These are phyloP conservation scores for Himalopsyche phryganea DNA, from an alignment of 1,140 invertebrate genomes.

Conservation along the genomic window DNA sequence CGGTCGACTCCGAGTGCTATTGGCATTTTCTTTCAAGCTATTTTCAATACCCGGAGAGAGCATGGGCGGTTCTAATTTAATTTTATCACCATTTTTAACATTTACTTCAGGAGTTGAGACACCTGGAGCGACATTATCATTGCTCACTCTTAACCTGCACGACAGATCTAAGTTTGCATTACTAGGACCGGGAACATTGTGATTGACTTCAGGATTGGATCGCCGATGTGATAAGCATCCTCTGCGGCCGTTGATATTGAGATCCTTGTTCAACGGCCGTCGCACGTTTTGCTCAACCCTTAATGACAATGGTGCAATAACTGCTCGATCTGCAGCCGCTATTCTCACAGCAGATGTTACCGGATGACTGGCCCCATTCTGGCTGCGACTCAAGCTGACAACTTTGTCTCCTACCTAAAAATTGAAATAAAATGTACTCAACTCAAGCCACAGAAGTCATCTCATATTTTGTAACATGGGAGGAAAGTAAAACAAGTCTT, in stretches of 20 bases:
- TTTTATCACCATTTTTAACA: background rate
- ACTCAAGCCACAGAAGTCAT: no score
- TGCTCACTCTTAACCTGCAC: conserved; percentile 18
- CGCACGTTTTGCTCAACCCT: conserved; percentile 47
- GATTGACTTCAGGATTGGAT: conserved; percentile 32
- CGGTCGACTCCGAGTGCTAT: conserved; percentile 1
- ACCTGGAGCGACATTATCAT: conserved; percentile 7
- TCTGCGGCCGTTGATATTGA: conserved; percentile 69
- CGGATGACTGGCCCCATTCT: conserved; percentile 47
- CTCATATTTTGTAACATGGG: no score
- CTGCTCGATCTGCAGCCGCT: conserved; percentile 42
- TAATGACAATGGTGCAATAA: conserved; percentile 42
- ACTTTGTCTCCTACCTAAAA: conserved; percentile 61
- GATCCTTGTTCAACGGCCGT: conserved; percentile 59
- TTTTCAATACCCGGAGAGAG: conserved; percentile 8
- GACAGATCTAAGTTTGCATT: conserved; percentile 3
- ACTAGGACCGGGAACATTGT: conserved; percentile 32
- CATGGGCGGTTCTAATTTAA: background rate
- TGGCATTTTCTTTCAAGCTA: conserved; percentile 10
- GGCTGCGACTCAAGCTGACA: conserved; percentile 60
- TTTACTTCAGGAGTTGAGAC: background rate
- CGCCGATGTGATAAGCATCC: conserved; percentile 54
- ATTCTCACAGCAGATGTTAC: conserved; percentile 48
- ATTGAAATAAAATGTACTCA: background rate
- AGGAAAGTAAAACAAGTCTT: no score